These are phyloP conservation scores for Distichodus sexfasciatus DNA, from an alignment of 2,797 vertebrate genomes.

Conservation along the genomic window DNA sequence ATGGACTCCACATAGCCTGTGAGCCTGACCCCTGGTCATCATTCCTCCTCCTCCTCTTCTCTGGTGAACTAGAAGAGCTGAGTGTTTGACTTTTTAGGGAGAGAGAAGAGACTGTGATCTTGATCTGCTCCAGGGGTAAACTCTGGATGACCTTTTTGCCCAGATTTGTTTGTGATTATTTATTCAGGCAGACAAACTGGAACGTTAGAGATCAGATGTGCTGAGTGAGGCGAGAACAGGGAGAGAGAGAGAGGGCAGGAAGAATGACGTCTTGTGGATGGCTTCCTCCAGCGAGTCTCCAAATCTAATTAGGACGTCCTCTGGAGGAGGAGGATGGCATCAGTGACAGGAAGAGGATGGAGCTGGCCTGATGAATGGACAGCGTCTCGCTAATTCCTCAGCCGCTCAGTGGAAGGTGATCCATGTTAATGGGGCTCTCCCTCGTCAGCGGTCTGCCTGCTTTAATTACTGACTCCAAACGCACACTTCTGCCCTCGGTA, in stretches of 20 bases:
- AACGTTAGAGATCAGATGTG: not conserved
- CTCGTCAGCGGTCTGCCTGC: slow-evolving; percentile 69
- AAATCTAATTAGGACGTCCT: slow-evolving; percentile 57
- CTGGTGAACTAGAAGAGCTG: no score
- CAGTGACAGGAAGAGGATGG: slow-evolving; percentile 62
- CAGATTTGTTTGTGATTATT: no score
- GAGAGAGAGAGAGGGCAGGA: not conserved
- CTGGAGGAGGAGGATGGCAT: slow-evolving; percentile 56
- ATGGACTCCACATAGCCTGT: no score
- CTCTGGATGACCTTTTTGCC: no score
- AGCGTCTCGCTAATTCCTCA: slow-evolving; percentile 77
- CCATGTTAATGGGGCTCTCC: slow-evolving; percentile 79
- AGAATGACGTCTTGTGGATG: no score
- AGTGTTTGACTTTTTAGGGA: no score
- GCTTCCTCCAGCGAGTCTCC: slow-evolving; percentile 41
- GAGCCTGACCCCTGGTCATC: no score
- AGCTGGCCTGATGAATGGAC: slow-evolving; percentile 68
- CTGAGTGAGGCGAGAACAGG: not conserved
- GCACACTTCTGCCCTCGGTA: not conserved
- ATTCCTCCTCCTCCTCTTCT: no score
- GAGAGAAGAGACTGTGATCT: no score
- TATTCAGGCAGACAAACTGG: no score
- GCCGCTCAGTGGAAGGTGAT: slow-evolving; percentile 76
- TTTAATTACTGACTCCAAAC: slow-evolving; percentile 83
- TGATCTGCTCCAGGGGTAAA: no score